Evolutionary conservation across 2,113 vertebrate genomes (phyloP), one percentile per base, ranked within the genome.

Genomic region (Callorhinus ursinus): DNA sequence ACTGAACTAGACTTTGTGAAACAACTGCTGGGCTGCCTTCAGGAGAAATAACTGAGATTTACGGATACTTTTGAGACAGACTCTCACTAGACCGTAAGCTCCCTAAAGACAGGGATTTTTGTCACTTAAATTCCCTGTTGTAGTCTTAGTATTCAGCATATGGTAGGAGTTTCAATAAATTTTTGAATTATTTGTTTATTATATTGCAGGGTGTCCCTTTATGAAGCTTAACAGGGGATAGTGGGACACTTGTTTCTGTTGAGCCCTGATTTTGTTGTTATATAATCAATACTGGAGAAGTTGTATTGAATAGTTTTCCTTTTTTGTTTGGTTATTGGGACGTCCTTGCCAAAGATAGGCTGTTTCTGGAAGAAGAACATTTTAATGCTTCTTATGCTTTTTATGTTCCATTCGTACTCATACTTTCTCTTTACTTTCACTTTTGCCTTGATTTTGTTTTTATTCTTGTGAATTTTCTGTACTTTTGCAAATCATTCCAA

Each of bases 121-220:
- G 12, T 81, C 36, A 67, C 12, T 71, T 80, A 67, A 55, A 49
- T 77, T 94, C 28, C 14, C 22, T 93, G 22, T 65, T 18, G 19
- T 33, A 33, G 19, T 36, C 18, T 46, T 26, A 74, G 22, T 63
- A 85, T 84, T 76, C 33, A 71, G 12, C 9, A 46, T 19, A 69
- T 79, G 13, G 2, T 51, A 36, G 39, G 42, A 79, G 63, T 80
- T 77, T 96, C 21, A 49, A 0, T 72, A 33, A 79, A 74, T 63
- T 72, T 63, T 6, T 90, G 49, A 96, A 42, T 85, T 71, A 77
- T 59, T 80, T 90, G 36, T 83, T 93, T 55, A 76, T 57, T 94
- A 1, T 53, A 91, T 42, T 90, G 69, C n/a, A 61, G 26, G 61
- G 14, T 74, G 13, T 55, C 8, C 46, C 22, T 91, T 80, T 93